Evolutionary conservation across 2,797 vertebrate genomes (phyloP).

Genomic region (Sebastolobus alascanus): DNA sequence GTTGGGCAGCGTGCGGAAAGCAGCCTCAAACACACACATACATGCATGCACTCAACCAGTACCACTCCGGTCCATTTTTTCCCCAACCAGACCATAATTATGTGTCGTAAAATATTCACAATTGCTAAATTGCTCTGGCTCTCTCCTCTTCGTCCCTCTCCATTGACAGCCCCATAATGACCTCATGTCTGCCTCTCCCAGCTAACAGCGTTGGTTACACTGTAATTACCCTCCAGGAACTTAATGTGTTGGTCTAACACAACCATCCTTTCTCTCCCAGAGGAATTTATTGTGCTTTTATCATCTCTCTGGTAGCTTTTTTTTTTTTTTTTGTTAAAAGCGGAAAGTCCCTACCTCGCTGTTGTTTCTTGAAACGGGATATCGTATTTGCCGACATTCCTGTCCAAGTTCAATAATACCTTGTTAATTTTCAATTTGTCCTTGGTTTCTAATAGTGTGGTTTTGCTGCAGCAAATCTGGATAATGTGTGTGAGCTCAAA

Average conservation of each 20-base stretch:
- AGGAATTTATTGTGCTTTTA: conserved; percentile 74
- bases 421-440: conserved; percentile 58
- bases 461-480: conserved; percentile 3
- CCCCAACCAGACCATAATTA: conserved; percentile 80
- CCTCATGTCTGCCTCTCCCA: conserved; percentile 82
- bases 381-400: conserved; percentile 31
- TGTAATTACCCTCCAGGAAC: conserved; percentile 83
- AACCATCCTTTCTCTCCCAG: conserved; percentile 70
- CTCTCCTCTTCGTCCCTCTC: conserved; percentile 73
- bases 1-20: conserved; percentile 51
- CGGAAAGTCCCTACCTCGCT: conserved; percentile 55
- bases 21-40: conserved; percentile 45
- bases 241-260: conserved; percentile 80
- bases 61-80: conserved; percentile 63
- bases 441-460: conserved; percentile 27
- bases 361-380: conserved; percentile 51
- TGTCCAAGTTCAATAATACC: conserved; percentile 47
- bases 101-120: conserved; percentile 83
- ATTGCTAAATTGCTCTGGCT: conserved; percentile 83
- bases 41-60: conserved; percentile 54
- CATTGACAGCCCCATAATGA: conserved; percentile 78
- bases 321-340: conserved; percentile 14
- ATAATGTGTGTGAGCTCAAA: conserved; percentile 5
- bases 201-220: conserved; percentile 75
- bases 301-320: conserved; percentile 55